Evolutionary conservation across 2,888 invertebrate species (phyloP).

Genomic region (Ectobius pallidus): DNA sequence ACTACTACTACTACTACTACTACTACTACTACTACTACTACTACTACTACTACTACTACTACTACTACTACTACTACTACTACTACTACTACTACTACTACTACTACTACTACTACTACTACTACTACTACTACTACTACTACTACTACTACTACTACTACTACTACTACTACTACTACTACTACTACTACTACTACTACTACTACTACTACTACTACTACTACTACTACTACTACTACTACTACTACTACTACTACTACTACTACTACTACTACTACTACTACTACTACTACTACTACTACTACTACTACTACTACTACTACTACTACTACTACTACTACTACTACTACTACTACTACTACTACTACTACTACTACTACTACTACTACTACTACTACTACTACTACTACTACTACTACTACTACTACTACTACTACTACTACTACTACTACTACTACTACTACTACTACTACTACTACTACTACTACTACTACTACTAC

Average conservation of each 20-base stretch:
- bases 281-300: constrained; percentile 5
- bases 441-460: background rate
- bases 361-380: constrained; percentile 1
- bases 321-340: constrained; percentile 10
- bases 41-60: background rate
- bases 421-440: constrained; percentile 14
- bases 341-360: background rate
- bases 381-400: constrained; percentile 6
- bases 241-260: constrained; percentile 9
- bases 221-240: background rate
- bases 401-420: constrained; percentile 1
- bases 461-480: constrained; percentile 6
- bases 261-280: constrained; percentile 10
- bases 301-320: constrained; percentile 6
- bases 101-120: background rate
- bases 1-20: background rate
- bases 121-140: constrained; percentile 5
- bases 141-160: background rate
- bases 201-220: background rate
- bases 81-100: background rate
- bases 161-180: background rate
- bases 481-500: constrained; percentile 9
- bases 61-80: constrained; percentile 4
- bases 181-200: background rate
- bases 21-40: background rate